These are phyloP conservation scores for Uropsilus gracilis DNA, from an alignment of 2,113 vertebrate genomes.

Conservation along the genomic window DNA sequence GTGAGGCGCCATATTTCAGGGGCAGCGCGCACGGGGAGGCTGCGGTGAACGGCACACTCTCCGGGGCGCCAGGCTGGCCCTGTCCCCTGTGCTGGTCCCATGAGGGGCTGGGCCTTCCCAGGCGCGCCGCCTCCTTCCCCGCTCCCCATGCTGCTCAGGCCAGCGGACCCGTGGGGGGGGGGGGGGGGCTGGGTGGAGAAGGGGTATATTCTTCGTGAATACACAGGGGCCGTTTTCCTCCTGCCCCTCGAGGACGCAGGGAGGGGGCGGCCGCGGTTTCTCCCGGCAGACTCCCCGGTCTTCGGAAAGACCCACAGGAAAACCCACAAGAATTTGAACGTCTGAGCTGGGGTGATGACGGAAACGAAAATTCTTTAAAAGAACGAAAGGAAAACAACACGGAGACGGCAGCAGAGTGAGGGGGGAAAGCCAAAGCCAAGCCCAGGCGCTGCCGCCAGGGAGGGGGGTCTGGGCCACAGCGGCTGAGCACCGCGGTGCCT, in stretches of 20 bases:
- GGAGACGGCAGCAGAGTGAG: neutral
- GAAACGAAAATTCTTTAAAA: conserved; percentile 68
- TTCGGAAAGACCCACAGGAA: conserved; percentile 78
- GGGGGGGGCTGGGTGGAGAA: conserved; percentile 67
- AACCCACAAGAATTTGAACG: conserved; percentile 81
- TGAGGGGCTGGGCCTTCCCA: neutral
- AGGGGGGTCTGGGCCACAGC: no score
- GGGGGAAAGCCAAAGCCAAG: neutral
- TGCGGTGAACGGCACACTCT: neutral
- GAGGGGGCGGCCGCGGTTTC: conserved; percentile 63
- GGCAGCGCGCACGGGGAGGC: neutral
- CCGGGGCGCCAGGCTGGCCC: neutral
- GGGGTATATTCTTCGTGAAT: conserved; percentile 68
- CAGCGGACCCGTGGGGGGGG: conserved; percentile 16
- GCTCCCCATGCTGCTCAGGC: neutral
- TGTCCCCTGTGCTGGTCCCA: neutral
- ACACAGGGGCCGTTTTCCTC: conserved; percentile 71
- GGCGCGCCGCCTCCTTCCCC: neutral
- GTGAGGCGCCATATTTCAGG: neutral
- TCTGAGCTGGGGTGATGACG: conserved; percentile 67
- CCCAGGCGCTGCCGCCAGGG: neutral
- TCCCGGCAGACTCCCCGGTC: conserved; percentile 72
- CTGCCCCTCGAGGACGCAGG: conserved; percentile 40
- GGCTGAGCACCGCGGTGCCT: neutral
- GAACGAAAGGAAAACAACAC: conserved; percentile 65